phyloP scores from a whole-genome alignment of 2,888 invertebrate genomes.

The Marronus borbonicus region DNA sequence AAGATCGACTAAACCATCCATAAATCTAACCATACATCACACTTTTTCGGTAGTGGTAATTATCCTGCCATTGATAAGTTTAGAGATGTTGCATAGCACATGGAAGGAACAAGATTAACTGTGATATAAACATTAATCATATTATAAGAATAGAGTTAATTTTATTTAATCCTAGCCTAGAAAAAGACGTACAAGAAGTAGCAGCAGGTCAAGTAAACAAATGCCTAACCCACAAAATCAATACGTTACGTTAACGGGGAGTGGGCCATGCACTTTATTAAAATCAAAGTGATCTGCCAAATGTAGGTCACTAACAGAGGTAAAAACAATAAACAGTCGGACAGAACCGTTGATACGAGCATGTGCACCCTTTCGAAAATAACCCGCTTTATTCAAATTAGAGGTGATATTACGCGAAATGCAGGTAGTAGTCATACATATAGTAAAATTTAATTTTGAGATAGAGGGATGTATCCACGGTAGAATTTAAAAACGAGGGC shows the following conservation, averaged over 20 bases:
- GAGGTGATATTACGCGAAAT: background rate
- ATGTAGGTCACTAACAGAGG: constrained; percentile 36
- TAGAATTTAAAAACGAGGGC: constrained; percentile 1
- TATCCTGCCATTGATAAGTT: too few relatives aligned
- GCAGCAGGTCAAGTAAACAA: constrained; percentile 31
- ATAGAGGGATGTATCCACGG: constrained; percentile 4
- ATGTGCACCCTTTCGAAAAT: background rate
- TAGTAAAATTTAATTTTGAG: constrained; percentile 26
- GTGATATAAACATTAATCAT: background rate
- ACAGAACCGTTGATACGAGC: background rate
- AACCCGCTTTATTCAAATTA: background rate
- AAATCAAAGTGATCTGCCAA: constrained; percentile 35
- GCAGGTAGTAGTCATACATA: constrained; percentile 17
- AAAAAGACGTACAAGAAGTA: constrained; percentile 2
- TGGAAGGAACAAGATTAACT: too few relatives aligned
- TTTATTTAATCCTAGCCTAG: background rate
- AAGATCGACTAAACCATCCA: too few relatives aligned
- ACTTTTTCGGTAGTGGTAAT: too few relatives aligned
- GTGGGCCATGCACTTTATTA: constrained; percentile 31
- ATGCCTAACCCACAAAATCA: constrained; percentile 43
- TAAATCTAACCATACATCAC: too few relatives aligned
- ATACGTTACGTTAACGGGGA: constrained; percentile 18
- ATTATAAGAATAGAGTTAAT: background rate
- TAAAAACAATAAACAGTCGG: constrained; percentile 24
- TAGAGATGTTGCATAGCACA: too few relatives aligned